Evolutionary conservation across 2,888 invertebrate species (phyloP), one percentile per base, ranked within the genome.

Genomic region (Lepidocyrtinus sp.): DNA sequence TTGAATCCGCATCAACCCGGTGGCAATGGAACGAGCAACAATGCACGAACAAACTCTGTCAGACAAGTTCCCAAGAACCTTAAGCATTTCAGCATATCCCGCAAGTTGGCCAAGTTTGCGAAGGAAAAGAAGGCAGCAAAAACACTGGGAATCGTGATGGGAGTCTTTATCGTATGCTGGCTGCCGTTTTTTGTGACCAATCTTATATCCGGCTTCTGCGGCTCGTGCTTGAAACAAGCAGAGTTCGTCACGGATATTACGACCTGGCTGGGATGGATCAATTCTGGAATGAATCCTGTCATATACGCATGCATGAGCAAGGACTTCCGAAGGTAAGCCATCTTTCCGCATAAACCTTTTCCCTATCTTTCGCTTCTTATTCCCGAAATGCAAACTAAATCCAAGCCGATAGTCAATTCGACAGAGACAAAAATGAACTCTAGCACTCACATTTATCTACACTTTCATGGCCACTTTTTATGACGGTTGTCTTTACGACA

Each of bases 301-400:
- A 98, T 98, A 88, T 98, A 98, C 89, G 98, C 98, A n/a, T 96
- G 97, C 88, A 98, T 98, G 94, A 97, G 97, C 90, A 92, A 96
- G 88, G 98, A 98, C 90, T 98, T 98, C 89, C 91, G 96, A 90
- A 94, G 96, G 96, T 96, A 88, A 91, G 91, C 61, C 59, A 77
- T 65, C 74, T 77, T 74, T 80, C 70, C 70, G 65, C 72, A 78
- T 67, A 67, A 19, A 19, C 67, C 7, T 15, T 27, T 36, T 67
- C 67, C 45, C 67, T 22, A 2, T 36, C 36, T 36, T 19, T 17
- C 22, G 2, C 24, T 21, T 12, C 12, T 12, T 36, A 12, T n/a
- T n/a, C n/a, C n/a, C n/a, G 17, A 55, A 55, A 55, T 55, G 9
- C 5, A n/a, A 55, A 55, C n/a, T n/a, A 55, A 55, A 36, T 36